Conservation (phyloP, 2,113 vertebrate genomes). For the Leucosticte australis region DNA sequence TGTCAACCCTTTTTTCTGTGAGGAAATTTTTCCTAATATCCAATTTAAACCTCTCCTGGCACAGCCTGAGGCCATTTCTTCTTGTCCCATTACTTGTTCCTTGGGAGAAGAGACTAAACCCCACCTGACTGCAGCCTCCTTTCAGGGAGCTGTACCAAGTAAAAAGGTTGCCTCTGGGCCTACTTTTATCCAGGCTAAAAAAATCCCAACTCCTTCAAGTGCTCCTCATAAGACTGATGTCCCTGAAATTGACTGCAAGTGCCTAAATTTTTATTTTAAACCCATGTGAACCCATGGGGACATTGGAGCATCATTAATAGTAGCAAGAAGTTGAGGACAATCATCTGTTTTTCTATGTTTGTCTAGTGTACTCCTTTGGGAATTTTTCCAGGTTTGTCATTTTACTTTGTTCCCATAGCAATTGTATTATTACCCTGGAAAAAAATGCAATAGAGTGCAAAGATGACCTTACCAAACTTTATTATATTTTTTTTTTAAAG, state of each 20-base stretch:
- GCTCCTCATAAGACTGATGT: background rate
- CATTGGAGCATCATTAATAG: background rate
- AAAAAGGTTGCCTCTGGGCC: background rate
- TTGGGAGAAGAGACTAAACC: rapidly evolving
- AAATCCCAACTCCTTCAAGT: background rate
- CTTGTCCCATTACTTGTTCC: background rate
- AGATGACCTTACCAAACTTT: background rate
- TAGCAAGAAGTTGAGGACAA: background rate
- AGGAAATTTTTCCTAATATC: background rate
- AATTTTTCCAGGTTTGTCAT: background rate
- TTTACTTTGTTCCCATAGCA: background rate
- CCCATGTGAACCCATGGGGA: background rate
- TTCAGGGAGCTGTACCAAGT: background rate
- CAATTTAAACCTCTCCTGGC: background rate
- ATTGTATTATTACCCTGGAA: background rate
- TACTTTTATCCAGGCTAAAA: background rate
- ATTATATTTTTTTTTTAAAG: background rate
- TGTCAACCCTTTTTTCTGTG: background rate
- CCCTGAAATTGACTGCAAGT: background rate
- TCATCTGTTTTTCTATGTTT: background rate
- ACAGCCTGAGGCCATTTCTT: background rate
- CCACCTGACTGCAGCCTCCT: background rate
- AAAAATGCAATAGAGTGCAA: background rate
- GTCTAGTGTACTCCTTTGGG: background rate
- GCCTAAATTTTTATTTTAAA: background rate